phyloP scores from a whole-genome alignment of 2,797 vertebrate species.

The Siniperca obscura region DNA sequence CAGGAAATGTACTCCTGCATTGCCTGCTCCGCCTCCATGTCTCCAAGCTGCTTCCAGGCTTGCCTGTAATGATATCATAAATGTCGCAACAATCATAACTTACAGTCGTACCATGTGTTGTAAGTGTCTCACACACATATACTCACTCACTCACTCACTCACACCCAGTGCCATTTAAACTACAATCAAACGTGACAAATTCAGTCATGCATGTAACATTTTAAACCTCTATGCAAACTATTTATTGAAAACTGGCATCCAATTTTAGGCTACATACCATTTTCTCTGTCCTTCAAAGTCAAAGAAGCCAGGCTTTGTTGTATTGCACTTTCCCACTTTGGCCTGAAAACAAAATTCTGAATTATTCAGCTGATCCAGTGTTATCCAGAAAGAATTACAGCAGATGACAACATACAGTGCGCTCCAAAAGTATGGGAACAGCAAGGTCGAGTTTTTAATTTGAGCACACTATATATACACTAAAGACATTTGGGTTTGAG shows the following conservation, averaged over 20 bases:
- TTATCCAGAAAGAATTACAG: not conserved
- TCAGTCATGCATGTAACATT: not conserved
- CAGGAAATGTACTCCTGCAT: constrained; percentile 94
- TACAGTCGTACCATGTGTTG: not conserved
- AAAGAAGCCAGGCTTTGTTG: constrained; percentile 94
- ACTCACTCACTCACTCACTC: not conserved
- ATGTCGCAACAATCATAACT: not conserved
- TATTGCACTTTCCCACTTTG: constrained; percentile 95
- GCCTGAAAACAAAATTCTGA: constrained; percentile 84
- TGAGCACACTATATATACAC: not conserved
- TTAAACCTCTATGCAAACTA: not conserved
- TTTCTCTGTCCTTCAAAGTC: constrained; percentile 99
- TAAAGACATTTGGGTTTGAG: not conserved
- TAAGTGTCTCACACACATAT: not conserved
- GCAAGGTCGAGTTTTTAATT: not conserved
- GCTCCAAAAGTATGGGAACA: not conserved
- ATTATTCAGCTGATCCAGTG: constrained; percentile 3
- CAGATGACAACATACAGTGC: not conserved
- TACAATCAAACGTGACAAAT: not conserved
- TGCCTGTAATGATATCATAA: constrained; percentile 85
- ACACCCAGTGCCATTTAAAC: not conserved
- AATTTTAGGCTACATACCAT: constrained; percentile 87
- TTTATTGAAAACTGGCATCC: not conserved
- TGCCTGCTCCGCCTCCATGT: constrained; percentile 91
- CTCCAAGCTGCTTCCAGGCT: constrained; percentile 95